phyloP scores from a whole-genome alignment of 2,113 vertebrate genomes.

The Tenebrosternarchus preto region DNA sequence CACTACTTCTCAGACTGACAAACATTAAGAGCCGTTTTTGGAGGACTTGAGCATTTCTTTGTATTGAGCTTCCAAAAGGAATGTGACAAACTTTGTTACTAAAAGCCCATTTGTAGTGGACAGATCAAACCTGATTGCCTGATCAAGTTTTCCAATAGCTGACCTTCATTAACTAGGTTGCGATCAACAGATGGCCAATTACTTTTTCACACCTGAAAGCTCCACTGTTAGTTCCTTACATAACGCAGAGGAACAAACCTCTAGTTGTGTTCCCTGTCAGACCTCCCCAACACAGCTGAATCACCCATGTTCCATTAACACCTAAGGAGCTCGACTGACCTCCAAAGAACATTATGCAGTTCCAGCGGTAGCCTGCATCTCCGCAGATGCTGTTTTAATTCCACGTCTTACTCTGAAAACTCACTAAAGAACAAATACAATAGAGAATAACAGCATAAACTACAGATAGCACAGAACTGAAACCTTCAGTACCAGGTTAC shows the following conservation, averaged over 20 bases:
- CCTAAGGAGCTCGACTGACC: not conserved
- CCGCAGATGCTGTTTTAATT: not conserved
- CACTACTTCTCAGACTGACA: conserved; percentile 8
- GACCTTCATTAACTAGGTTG: conserved; percentile 10
- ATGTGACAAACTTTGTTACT: not conserved
- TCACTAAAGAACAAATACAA: not conserved
- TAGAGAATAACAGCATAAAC: not conserved
- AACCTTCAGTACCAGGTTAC: not conserved
- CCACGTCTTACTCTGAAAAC: not conserved
- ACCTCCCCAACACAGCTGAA: not conserved
- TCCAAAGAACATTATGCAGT: not conserved
- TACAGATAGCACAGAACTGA: not conserved
- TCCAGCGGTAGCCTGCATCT: not conserved
- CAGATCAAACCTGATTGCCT: not conserved
- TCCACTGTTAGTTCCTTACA: not conserved
- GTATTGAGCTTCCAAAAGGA: not conserved
- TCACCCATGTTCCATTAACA: not conserved
- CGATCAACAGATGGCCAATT: conserved; percentile 12
- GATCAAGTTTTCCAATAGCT: not conserved
- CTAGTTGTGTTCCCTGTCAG: not conserved
- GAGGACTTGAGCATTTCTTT: conserved; percentile 3
- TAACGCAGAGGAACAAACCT: not conserved
- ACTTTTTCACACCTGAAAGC: conserved; percentile 6
- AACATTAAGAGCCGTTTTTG: not conserved
- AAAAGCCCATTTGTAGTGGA: conserved; percentile 13